phyloP scores from a whole-genome alignment of 2,113 vertebrate genomes.

The Chionodraco myersi region DNA sequence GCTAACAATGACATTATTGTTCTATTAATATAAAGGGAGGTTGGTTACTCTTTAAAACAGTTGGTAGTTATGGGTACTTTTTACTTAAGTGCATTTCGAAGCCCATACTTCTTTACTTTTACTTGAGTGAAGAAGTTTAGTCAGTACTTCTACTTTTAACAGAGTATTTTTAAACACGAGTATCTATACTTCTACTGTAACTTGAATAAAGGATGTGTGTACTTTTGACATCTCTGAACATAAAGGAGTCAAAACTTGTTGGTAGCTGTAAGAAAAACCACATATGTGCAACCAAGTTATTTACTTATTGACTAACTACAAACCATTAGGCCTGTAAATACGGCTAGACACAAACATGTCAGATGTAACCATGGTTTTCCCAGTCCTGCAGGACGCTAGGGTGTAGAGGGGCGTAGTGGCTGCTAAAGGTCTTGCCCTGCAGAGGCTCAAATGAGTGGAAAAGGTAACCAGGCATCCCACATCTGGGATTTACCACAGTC shows the following conservation, averaged over 20 bases:
- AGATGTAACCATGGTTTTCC: neutral
- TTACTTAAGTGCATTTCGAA: no score
- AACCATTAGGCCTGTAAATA: neutral
- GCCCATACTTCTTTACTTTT: no score
- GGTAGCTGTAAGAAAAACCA: neutral
- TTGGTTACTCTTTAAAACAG: no score
- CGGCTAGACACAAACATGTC: neutral
- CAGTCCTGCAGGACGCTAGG: neutral
- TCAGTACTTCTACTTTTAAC: no score
- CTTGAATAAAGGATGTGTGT: no score
- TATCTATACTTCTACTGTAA: no score
- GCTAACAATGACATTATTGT: no score
- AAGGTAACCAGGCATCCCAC: conserved; percentile 12
- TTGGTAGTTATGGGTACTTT: no score
- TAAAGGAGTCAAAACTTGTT: neutral
- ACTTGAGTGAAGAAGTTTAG: no score
- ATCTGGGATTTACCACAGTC: conserved; percentile 14
- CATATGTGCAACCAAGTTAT: neutral
- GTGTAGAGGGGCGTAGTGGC: neutral
- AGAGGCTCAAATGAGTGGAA: conserved; percentile 15
- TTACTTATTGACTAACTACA: neutral
- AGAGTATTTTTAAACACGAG: no score
- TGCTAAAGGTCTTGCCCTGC: neutral
- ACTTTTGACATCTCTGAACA: no score
- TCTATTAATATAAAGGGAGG: no score